Evolutionary conservation across 2,797 vertebrate species (phyloP).

Genomic region (Phoxinus dragarum): DNA sequence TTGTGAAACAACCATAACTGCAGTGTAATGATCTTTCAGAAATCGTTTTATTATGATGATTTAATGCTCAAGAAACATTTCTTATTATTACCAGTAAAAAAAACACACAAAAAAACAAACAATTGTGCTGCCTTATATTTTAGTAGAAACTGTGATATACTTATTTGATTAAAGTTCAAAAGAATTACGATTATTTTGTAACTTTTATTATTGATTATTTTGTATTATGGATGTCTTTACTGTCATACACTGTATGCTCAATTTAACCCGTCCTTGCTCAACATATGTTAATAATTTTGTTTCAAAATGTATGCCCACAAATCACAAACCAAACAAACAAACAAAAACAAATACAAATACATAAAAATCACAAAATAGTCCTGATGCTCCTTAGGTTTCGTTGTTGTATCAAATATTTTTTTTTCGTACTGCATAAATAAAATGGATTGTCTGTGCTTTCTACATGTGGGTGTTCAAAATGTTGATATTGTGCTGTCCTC

Average conservation of each 20-base stretch:
- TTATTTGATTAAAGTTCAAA: background rate
- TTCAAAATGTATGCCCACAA: background rate
- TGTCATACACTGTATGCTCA: background rate
- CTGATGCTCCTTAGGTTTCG: background rate
- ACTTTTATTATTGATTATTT: no score
- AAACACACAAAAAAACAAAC: background rate
- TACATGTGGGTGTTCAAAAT: background rate
- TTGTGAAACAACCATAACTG: no score
- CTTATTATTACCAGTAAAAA: background rate
- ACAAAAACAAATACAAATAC: background rate
- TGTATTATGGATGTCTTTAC: background rate
- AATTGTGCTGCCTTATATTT: background rate
- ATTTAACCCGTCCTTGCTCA: background rate
- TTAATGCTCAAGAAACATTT: background rate
- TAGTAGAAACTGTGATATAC: background rate
- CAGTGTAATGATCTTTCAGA: background rate
- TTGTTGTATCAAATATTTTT: background rate
- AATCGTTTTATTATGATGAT: background rate
- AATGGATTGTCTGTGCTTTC: background rate
- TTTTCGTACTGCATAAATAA: background rate
- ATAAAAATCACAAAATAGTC: background rate
- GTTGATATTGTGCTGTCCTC: constrained; percentile 28
- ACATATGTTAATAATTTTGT: background rate
- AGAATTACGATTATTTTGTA: background rate
- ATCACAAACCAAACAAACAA: background rate